Evolutionary conservation across 2,888 invertebrate genomes (phyloP).

Genomic region (Amphipoea oculea): DNA sequence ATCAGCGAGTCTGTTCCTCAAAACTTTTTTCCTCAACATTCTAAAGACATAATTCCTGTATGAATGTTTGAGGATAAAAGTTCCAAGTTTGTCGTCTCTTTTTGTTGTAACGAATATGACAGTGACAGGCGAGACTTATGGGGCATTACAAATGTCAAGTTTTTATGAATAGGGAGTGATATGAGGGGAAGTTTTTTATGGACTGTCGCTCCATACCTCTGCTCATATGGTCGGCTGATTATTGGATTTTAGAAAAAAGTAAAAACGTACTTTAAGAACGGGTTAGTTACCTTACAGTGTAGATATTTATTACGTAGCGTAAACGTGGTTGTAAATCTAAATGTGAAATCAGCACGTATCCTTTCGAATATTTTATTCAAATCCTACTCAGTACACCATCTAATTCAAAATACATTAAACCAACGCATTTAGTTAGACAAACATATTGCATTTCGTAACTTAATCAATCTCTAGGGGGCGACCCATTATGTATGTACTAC

Average conservation of each 20-base stretch:
- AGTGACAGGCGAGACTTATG: constrained; percentile 45
- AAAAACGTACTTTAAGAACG: background rate
- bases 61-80: constrained; percentile 42
- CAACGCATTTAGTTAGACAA: constrained; percentile 49
- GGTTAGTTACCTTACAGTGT: constrained; percentile 23
- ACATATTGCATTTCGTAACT: constrained; percentile 54
- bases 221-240: constrained; percentile 6
- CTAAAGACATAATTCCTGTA: constrained; percentile 7
- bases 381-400: constrained; percentile 28
- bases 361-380: constrained; percentile 37
- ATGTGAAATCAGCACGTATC: constrained; percentile 34
- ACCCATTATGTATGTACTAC: constrained; percentile 3
- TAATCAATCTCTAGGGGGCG: constrained; percentile 32
- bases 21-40: constrained; percentile 19
- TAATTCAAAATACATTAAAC: constrained; percentile 36
- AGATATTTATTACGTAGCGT: constrained; percentile 30
- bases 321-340: constrained; percentile 30
- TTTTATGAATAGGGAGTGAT: constrained; percentile 42
- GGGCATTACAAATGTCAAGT: constrained; percentile 40
- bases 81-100: constrained; percentile 20
- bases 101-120: constrained; percentile 29
- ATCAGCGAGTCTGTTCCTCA: constrained; percentile 21
- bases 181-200: constrained; percentile 48
- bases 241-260: constrained; percentile 10
- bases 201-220: background rate